Base-by-base conservation (phyloP, 1,140 invertebrate genomes). In the Papilio xuthus region DNA sequence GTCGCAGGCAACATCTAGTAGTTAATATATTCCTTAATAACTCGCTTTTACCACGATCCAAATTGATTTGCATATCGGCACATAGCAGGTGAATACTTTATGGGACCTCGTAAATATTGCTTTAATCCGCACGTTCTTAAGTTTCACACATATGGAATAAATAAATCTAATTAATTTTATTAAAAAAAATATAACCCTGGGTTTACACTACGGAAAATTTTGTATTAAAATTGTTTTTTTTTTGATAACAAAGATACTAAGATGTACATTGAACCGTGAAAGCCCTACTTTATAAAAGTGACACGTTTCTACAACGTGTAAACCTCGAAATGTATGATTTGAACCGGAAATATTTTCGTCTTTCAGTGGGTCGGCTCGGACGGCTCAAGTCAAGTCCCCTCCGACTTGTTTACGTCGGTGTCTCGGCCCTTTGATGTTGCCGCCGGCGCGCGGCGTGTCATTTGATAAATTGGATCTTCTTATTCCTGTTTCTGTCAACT, bases 401-500 rank as follows among this genome's bases (percentile, higher is more conserved):
- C 60, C 60, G 56, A 60, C 56, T 67, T 67, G 60, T 67, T 67
- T 67, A 67, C 26, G 13, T 67, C 60, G 13, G 60, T 67, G 60
- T 67, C 60, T 28, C 60, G 60, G 60, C 23, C 60, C 60, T 67
- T 67, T 67, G 60, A 67, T 67, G 26, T 67, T 15, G 60, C 26
- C 60, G 60, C n/a, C n/a, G 53, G 42, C 50, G 42, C n/a, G 50
- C 18, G 50, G 60, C 60, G 60, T 67, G 60, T 67, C 60, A 67
- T 67, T 67, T 67, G 23, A 67, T 67, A 28, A 67, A 67, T 67
- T 67, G 60, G 60, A 67, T 67, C 23, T 67, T 67, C 60, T 67
- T 67, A 67, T 67, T 67, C 60, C 60, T 32, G 60, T 67, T 67
- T 67, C 60, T 67, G 60, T 67, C 60, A 28, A 67, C 60, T 67